Percentiles rank a stretch among this genome's conserved stretches.
These are phyloP conservation scores for Scaptomyza montana DNA, from an alignment of 1,140 invertebrate genomes.

Conservation along the genomic window DNA sequence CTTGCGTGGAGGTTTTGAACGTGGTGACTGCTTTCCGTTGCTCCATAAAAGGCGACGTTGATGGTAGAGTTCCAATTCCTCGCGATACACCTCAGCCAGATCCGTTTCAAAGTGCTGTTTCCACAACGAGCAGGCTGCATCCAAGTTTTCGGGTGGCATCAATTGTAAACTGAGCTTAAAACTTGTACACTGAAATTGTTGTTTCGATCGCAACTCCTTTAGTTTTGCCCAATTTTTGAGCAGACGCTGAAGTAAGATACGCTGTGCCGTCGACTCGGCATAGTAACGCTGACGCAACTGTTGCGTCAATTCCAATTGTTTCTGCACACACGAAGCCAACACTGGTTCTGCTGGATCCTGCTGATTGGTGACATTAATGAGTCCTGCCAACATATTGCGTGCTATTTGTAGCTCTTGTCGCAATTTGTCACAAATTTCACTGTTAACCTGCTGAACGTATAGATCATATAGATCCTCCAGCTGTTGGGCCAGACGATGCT, in stretches of 20 bases:
- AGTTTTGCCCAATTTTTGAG: slow-evolving; percentile 82
- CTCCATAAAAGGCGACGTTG: slow-evolving; percentile 62
- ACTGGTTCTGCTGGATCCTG: slow-evolving; percentile 4
- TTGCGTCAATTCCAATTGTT: slow-evolving; percentile 69
- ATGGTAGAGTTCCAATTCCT: slow-evolving; percentile 74
- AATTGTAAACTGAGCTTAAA: slow-evolving; percentile 81
- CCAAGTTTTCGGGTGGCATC: slow-evolving; percentile 42
- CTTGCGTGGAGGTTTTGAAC: slow-evolving; percentile 61
- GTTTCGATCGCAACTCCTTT: slow-evolving; percentile 75
- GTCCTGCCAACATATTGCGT: slow-evolving; percentile 63
- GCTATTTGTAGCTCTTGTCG: slow-evolving; percentile 75
- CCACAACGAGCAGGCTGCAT: slow-evolving; percentile 48
- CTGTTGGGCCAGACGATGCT: slow-evolving; percentile 82
- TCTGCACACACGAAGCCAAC: slow-evolving; percentile 30
- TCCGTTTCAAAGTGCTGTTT: slow-evolving; percentile 75
- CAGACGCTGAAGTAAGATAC: slow-evolving; percentile 68
- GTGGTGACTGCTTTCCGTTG: slow-evolving; percentile 10
- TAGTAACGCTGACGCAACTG: slow-evolving; percentile 76
- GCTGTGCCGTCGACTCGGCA: slow-evolving; percentile 69
- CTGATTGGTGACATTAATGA: slow-evolving; percentile 44
- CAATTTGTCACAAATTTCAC: slow-evolving; percentile 65
- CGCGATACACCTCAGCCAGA: slow-evolving; percentile 81
- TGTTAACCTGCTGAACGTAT: slow-evolving; percentile 63
- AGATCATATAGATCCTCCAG: slow-evolving; percentile 77
- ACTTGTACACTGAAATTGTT: slow-evolving; percentile 79